A percentile compares a stretch with the other conserved stretches of the same genome.
phyloP scores from a whole-genome alignment of 1,140 invertebrate species.

The Drosophila parabipectinata region DNA sequence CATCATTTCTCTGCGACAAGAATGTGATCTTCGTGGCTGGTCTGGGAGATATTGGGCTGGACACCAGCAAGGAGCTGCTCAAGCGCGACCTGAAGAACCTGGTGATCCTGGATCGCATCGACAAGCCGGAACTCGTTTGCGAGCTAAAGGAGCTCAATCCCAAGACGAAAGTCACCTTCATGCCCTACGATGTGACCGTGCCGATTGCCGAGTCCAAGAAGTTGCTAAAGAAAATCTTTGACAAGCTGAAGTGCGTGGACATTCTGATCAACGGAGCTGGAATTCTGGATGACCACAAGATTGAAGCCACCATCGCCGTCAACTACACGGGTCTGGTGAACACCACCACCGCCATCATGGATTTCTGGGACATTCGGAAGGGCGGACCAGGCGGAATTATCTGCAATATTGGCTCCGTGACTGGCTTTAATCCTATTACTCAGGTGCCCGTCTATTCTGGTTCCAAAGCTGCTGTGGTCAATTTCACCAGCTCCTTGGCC shows the following conservation, averaged over 20 bases:
- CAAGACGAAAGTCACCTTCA: constrained; percentile 70
- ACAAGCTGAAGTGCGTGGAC: constrained; percentile 67
- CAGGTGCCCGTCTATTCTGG: constrained; percentile 84
- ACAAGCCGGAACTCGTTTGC: constrained; percentile 65
- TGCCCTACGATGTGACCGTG: constrained; percentile 73
- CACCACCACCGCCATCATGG: constrained; percentile 72
- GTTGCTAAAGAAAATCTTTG: constrained; percentile 64
- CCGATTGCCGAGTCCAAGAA: constrained; percentile 53
- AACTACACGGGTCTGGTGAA: constrained; percentile 78
- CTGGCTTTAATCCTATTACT: constrained; percentile 84
- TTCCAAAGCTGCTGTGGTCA: constrained; percentile 85
- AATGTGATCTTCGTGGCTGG: constrained; percentile 77
- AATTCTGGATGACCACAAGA: constrained; percentile 70
- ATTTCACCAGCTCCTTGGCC: constrained; percentile 83
- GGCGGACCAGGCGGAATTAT: constrained; percentile 87
- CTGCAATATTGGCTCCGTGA: constrained; percentile 87
- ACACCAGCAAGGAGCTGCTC: constrained; percentile 65
- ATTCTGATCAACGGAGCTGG: constrained; percentile 78
- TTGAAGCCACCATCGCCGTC: constrained; percentile 78
- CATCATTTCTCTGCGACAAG: constrained; percentile 56
- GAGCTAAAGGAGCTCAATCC: constrained; percentile 69
- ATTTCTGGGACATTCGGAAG: constrained; percentile 86
- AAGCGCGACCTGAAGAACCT: constrained; percentile 67
- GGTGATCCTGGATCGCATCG: constrained; percentile 70
- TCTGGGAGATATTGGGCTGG: constrained; percentile 75